Conservation (phyloP, 2,888 invertebrate species). For the Allolobophora icterica region DNA sequence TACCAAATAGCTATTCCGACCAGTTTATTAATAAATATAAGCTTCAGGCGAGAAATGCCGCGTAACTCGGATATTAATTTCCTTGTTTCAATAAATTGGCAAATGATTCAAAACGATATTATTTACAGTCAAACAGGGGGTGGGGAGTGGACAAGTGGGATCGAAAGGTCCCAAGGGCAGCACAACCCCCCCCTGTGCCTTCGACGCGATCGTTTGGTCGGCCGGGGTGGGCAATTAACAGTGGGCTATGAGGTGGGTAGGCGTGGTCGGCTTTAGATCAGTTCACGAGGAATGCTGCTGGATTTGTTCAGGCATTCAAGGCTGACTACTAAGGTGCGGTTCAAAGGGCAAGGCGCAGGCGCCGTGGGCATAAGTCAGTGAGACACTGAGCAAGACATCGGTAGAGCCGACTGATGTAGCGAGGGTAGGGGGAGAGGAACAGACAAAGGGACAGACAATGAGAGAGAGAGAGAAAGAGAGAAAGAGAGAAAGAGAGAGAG, state of each 20-base stretch:
- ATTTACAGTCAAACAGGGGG: not conserved
- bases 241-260: not conserved
- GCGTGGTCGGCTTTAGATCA: not conserved
- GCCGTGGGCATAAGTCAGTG: not conserved
- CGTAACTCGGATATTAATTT: not conserved
- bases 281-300: not conserved
- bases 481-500: not conserved
- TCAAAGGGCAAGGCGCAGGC: conserved; percentile 10
- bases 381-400: not conserved
- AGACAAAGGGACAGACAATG: not conserved
- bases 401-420: not conserved
- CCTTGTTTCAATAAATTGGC: not conserved
- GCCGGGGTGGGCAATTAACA: not conserved
- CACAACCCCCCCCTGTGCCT: not conserved
- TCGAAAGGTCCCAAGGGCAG: not conserved
- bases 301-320: not conserved
- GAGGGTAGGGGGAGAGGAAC: not conserved
- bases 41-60: no score
- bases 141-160: not conserved
- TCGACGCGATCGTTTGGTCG: not conserved
- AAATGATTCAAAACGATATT: not conserved
- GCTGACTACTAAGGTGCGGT: not conserved
- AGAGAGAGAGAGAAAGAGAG: not conserved
- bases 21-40: no score
- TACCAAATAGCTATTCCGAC: no score